Base-by-base conservation (phyloP, 2,113 vertebrate genomes). In the Grantiella picta region DNA sequence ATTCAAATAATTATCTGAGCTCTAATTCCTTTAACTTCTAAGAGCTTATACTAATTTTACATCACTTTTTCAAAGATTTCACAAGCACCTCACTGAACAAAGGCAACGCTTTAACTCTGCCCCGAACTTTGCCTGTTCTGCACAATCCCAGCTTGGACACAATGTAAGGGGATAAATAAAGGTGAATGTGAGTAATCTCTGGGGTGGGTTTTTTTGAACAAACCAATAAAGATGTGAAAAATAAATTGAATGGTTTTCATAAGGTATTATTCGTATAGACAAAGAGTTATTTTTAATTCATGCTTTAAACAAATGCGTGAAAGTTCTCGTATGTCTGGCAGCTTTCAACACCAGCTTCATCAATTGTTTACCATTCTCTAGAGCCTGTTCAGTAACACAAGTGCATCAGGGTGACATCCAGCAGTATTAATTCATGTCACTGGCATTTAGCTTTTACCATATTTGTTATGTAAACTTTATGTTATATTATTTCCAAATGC, bases 271-370 rank as follows among this genome's bases (percentile, higher is more conserved):
- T 81, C 20, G 3, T 76, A 64, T 10, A 70, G 47, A 61, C 1
- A 17, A 89, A 61, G 29, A 16, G 11, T 79, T 84, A 35, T 87
- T 96, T 96, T 93, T 60, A 85, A 94, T 47, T 92, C n/a, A 57
- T 25, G 21, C 31, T 69, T 76, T 68, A 76, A 90, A 90, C 28
- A 79, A 71, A 64, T 69, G 27, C 53, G 65, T 85, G 56, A 23
- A 92, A 85, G 40, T 60, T 82, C 66, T 87, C n/a, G 3, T 50
- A 18, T 12, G 24, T 75, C 40, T 59, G 40, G 16, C 73, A 84
- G 64, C 54, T 81, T 78, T 83, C 81, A 75, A 35, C 60, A 81
- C 9, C 38, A 82, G 29, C 66, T 59, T 82, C 61, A 82, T 56
- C 44, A 82, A 7, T 35, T 66, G 18, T 49, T 79, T 11, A 23